Evolutionary conservation across 1,140 invertebrate species (phyloP), one percentile per base, ranked within the genome.

Genomic region (Lepeophtheirus salmonis): DNA sequence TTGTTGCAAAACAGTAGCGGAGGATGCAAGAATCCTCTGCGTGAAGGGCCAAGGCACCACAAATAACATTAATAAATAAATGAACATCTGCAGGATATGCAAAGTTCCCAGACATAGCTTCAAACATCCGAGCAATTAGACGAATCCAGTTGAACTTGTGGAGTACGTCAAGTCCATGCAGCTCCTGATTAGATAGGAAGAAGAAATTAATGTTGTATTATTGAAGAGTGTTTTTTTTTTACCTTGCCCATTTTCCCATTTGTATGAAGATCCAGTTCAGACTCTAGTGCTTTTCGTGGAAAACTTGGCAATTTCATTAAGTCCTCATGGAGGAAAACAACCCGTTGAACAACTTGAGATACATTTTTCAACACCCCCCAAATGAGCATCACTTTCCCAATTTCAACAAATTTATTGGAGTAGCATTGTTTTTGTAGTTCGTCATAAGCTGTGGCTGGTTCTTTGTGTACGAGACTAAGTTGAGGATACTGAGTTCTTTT

Each of bases 111-210:
- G 89, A 89, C 90, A 98, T 98, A 0, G 89, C 89, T 73, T 92
- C 89, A 70, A 98, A 98, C 90, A 99, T 95, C 52, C 89, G 79
- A 0, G 86, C 83, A 65, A 98, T 92, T 18, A 98, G 73, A 64
- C 90, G 83, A 1, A 94, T 87, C 95, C 95, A 99, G 79, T 91
- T 90, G 68, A 95, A 94, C 72, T 98, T 98, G 71, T 99, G 94
- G 62, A 97, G 75, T 0, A 95, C 87, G 71, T 98, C 95, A 62
- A 98, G 73, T 1, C 89, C 89, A 52, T 92, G 78, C 26, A 98
- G 73, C 68, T 95, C 89, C 80, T 84, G 64, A 23, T 18, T 16
- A 4, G 16, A 16, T 16, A 12, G 18, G 20, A n/a, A n/a, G 6
- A 10, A 41, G n/a, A 10, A 52, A 52, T 16, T n/a, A 52, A 16